Percentiles rank a stretch among this genome's conserved stretches.
These are phyloP conservation scores for Leucophenga maculata DNA, from an alignment of 2,888 invertebrate species.

Conservation along the genomic window DNA sequence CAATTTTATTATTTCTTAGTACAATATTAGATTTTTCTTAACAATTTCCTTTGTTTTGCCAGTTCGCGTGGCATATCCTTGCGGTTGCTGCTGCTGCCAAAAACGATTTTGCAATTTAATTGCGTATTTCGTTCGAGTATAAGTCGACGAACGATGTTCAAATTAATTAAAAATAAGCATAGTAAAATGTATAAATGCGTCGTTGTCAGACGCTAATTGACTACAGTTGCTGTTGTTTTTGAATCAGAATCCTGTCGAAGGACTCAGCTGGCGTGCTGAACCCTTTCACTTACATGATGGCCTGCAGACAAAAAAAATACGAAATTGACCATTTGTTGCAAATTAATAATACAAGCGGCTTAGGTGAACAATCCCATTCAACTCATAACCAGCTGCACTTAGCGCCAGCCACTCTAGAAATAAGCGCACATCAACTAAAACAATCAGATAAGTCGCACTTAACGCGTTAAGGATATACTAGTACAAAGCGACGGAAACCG, in stretches of 20 bases:
- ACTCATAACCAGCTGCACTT: background rate
- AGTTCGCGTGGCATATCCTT: background rate
- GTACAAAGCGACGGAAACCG: constrained; percentile 8
- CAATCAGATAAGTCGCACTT: constrained; percentile 37
- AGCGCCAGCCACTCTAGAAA: background rate
- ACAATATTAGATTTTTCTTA: constrained; percentile 27
- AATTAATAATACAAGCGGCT: constrained; percentile 50
- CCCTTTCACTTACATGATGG: constrained; percentile 4
- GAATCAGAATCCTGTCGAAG: background rate
- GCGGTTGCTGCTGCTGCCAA: background rate
- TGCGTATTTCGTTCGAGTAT: constrained; percentile 8
- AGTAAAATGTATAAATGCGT: constrained; percentile 36
- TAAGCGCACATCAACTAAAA: constrained; percentile 34
- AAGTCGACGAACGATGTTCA: constrained; percentile 8
- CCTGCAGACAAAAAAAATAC: background rate
- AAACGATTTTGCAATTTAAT: constrained; percentile 9
- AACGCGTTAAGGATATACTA: constrained; percentile 13
- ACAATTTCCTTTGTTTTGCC: background rate
- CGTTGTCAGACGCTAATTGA: constrained; percentile 44
- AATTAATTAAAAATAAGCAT: constrained; percentile 51
- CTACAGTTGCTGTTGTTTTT: constrained; percentile 28
- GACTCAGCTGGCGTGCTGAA: constrained; percentile 33
- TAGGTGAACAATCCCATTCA: constrained; percentile 23
- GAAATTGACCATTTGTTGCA: constrained; percentile 52
- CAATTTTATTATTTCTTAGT: constrained; percentile 51